Conservation (phyloP, 2,888 invertebrate genomes). For the Dryococelus australis region DNA sequence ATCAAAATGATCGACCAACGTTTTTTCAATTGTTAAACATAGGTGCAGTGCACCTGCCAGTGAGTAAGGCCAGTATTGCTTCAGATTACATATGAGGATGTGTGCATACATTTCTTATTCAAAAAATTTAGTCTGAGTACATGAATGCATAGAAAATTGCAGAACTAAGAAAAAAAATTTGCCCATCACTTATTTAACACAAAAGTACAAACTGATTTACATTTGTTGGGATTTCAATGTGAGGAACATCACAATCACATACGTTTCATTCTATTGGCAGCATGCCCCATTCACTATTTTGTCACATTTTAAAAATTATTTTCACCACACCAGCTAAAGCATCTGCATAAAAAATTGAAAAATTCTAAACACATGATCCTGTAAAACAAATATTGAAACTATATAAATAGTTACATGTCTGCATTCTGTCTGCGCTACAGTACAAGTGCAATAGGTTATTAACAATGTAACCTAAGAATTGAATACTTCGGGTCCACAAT, state of each 20-base stretch:
- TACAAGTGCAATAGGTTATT: background rate
- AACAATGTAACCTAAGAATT: background rate
- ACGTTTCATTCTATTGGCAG: background rate
- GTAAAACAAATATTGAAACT: background rate
- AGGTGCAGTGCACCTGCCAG: too few relatives aligned
- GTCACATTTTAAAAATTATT: background rate
- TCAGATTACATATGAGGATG: too few relatives aligned
- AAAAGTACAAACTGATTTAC: background rate
- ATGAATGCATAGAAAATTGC: background rate
- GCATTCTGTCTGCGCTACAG: background rate
- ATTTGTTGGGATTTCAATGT: background rate
- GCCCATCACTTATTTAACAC: background rate
- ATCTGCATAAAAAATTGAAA: background rate
- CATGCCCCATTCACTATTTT: background rate
- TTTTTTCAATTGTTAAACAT: too few relatives aligned
- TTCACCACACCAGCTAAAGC: background rate
- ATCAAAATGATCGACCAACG: too few relatives aligned
- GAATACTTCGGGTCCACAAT: background rate
- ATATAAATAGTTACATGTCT: background rate
- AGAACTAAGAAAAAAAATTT: background rate
- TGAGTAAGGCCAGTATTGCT: too few relatives aligned
- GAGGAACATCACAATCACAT: conserved; percentile 11
- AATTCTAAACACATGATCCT: background rate
- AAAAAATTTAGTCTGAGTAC: background rate
- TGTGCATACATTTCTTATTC: background rate